A percentile compares a stretch with the other conserved stretches of the same genome.
phyloP scores from a whole-genome alignment of 2,797 vertebrate genomes.

The Enteromius thamalakanensis region DNA sequence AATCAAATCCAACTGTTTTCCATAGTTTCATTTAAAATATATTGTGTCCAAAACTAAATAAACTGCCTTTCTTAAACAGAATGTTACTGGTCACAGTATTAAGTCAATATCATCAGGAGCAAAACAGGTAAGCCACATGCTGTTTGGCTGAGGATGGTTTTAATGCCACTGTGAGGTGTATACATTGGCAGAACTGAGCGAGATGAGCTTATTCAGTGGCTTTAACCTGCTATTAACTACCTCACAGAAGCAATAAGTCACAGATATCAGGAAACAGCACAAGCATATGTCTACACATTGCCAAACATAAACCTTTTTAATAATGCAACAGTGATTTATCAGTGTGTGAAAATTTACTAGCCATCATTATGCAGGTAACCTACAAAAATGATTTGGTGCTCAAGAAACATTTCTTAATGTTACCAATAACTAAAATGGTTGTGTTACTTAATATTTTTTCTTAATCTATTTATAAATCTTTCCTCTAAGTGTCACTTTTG shows the following conservation, averaged over 20 bases:
- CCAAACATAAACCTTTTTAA: constrained; percentile 8
- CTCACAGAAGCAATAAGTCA: not conserved
- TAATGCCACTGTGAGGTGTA: not conserved
- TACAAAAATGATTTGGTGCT: not conserved
- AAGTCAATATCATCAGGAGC: not conserved
- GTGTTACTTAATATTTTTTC: not conserved
- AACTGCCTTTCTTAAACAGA: not conserved
- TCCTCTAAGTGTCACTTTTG: not conserved
- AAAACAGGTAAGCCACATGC: not conserved
- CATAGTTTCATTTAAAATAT: not conserved
- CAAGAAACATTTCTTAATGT: not conserved
- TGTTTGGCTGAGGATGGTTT: not conserved
- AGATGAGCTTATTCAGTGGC: not conserved
- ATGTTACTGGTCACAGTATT: not conserved
- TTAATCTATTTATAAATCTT: not conserved
- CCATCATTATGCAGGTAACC: not conserved
- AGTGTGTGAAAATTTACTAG: not conserved
- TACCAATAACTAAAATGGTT: not conserved
- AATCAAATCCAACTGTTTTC: not conserved
- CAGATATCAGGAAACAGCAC: not conserved
- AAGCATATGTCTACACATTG: not conserved
- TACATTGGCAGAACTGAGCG: not conserved
- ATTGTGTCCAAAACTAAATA: not conserved
- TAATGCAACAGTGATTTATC: not conserved
- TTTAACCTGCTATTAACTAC: constrained; percentile 33